phyloP scores from a whole-genome alignment of 2,113 vertebrate species.

The Callocephalon fimbriatum region DNA sequence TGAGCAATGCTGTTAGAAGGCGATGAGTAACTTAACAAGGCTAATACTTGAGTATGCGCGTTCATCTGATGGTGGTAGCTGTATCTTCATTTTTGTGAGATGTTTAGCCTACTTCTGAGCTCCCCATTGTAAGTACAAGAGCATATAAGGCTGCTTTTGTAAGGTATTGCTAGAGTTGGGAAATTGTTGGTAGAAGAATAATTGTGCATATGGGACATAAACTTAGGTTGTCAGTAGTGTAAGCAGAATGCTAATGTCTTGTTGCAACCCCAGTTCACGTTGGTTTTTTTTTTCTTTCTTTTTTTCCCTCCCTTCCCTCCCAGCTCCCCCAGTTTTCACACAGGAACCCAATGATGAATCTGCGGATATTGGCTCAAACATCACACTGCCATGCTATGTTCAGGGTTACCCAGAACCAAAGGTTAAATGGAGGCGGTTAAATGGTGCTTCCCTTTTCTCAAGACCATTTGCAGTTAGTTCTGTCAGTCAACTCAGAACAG shows the following conservation, averaged over 20 bases:
- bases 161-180: not conserved
- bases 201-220: rapidly evolving
- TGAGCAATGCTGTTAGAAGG: rapidly evolving
- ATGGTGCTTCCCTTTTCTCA: conserved; percentile 79
- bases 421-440: conserved; percentile 86
- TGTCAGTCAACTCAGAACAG: conserved; percentile 80
- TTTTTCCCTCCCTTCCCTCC: not conserved
- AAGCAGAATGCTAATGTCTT: not conserved
- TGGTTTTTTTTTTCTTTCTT: not conserved
- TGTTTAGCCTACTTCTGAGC: not conserved
- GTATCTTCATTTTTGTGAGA: not conserved
- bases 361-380: conserved; percentile 87
- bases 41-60: rapidly evolving
- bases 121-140: not conserved
- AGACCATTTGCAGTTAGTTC: conserved; percentile 75
- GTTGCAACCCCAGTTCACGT: not conserved
- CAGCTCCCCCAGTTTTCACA: conserved; percentile 88
- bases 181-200: not conserved
- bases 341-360: conserved; percentile 83
- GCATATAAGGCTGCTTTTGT: not conserved
- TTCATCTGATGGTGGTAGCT: not conserved
- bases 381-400: conserved; percentile 84
- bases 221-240: rapidly evolving
- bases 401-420: conserved; percentile 89
- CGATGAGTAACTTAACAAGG: rapidly evolving